Base-by-base conservation (phyloP, 2,888 invertebrate species). In the Perithous albicinctus region DNA sequence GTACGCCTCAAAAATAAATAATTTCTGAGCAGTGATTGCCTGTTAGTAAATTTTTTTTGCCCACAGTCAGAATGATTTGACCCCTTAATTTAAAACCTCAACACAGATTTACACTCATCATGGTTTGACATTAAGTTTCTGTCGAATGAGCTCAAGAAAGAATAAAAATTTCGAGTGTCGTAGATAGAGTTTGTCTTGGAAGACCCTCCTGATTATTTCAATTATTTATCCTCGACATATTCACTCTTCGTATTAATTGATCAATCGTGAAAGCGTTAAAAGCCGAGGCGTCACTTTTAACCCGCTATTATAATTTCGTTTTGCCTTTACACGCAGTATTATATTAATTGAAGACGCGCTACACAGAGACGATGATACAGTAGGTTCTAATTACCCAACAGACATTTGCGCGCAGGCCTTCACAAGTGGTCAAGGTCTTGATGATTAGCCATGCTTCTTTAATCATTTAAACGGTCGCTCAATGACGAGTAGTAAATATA, bases 381-480 rank as follows among this genome's bases (percentile, higher is more conserved):
- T 59, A 20, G 70, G n/a, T 72, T 43, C 43, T 46, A 43, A 78
- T 74, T 46, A 78, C 32, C 35, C 12, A 54, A 73, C 15, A 38
- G 15, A n/a, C 48, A 32, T 64, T 43, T 20, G 20, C 23, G 69
- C 18, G 10, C 15, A 23, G 4, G 23, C 41, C 54, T 61, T 51
- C 23, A 15, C 5, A 20, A 67, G 29, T 51, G 23, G 46, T 61
- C 74, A 69, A 78, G 63, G 64, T 46, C 69, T 63, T 46, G 69
- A 38, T 56, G 61, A 64, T 78, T 81, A 81, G 78, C 56, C 73
- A 74, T 54, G 81, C 69, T 81, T 74, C 61, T 63, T 78, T 64
- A 64, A 81, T 81, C 77, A 61, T 56, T 72, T 70, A 78, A 78
- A 78, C 59, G 63, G 20, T 70, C 20, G 56, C 35, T 74, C 81